Conservation (phyloP, 2,113 vertebrate species). For the Poecile atricapillus region DNA sequence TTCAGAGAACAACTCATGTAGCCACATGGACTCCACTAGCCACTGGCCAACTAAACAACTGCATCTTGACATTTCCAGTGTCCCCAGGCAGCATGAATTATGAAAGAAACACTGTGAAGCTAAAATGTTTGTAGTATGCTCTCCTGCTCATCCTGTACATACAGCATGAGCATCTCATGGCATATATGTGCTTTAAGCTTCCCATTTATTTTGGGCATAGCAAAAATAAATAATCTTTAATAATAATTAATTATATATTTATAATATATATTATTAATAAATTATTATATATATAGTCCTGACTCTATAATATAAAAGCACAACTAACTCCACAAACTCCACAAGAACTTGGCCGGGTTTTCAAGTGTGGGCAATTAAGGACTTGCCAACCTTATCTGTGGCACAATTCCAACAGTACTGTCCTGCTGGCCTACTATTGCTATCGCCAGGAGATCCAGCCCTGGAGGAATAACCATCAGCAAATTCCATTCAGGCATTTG, state of each 20-base stretch:
- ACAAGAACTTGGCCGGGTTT: neutral
- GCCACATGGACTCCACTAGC: neutral
- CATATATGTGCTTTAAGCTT: fast-evolving
- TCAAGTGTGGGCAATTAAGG: neutral
- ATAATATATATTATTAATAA: neutral
- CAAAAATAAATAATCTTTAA: neutral
- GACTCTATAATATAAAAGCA: neutral
- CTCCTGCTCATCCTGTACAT: neutral
- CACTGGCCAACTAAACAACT: neutral
- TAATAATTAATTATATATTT: too few species aligned
- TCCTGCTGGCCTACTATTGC: neutral
- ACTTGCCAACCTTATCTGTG: neutral
- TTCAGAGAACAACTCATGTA: neutral
- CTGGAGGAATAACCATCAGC: neutral
- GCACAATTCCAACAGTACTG: neutral
- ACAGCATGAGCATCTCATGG: neutral
- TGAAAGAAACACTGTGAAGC: neutral
- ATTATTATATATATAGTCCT: neutral
- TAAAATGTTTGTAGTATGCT: neutral
- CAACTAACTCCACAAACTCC: neutral
- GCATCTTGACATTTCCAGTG: neutral
- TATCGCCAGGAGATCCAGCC: neutral
- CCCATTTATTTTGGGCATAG: neutral
- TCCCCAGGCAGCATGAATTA: neutral
- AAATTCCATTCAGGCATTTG: neutral